phyloP scores from a whole-genome alignment of 2,888 invertebrate genomes.

The Temnothorax ravouxi region DNA sequence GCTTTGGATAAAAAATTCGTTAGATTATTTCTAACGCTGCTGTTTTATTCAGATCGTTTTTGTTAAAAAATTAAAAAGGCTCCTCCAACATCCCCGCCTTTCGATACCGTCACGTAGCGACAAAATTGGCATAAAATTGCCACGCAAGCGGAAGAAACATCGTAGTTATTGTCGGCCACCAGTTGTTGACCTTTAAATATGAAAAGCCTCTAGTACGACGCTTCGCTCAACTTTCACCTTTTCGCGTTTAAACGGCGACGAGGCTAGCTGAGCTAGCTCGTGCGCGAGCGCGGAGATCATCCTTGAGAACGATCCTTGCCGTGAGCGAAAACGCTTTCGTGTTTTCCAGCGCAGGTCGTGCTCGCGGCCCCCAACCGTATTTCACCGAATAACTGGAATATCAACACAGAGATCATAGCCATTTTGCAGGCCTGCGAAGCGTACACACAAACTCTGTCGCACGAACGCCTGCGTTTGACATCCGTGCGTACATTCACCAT shows the following conservation, averaged over 20 bases:
- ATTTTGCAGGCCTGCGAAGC: slow-evolving; percentile 16
- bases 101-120: slow-evolving; percentile 41
- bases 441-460: slow-evolving; percentile 2
- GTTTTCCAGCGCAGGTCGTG: slow-evolving; percentile 8
- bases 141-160: slow-evolving; percentile 56
- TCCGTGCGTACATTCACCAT: slow-evolving; percentile 3
- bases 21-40: not conserved
- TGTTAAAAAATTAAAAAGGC: slow-evolving; percentile 30
- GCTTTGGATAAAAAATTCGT: not conserved
- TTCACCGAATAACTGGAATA: slow-evolving; percentile 47
- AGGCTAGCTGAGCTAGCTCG: slow-evolving; percentile 41
- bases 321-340: slow-evolving; percentile 49
- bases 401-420: slow-evolving; percentile 30
- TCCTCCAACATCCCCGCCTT: not conserved
- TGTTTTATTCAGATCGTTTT: not conserved
- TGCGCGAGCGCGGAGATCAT: slow-evolving; percentile 47
- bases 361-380: not conserved
- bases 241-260: slow-evolving; percentile 46
- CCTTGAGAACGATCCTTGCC: slow-evolving; percentile 57
- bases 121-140: slow-evolving; percentile 48
- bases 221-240: slow-evolving; percentile 56
- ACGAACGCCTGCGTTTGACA: slow-evolving; percentile 18
- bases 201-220: slow-evolving; percentile 50
- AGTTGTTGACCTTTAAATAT: slow-evolving; percentile 59
- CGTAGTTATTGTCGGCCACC: slow-evolving; percentile 52